phyloP scores from a whole-genome alignment of 2,888 invertebrate genomes.

The Cordilura impudica region DNA sequence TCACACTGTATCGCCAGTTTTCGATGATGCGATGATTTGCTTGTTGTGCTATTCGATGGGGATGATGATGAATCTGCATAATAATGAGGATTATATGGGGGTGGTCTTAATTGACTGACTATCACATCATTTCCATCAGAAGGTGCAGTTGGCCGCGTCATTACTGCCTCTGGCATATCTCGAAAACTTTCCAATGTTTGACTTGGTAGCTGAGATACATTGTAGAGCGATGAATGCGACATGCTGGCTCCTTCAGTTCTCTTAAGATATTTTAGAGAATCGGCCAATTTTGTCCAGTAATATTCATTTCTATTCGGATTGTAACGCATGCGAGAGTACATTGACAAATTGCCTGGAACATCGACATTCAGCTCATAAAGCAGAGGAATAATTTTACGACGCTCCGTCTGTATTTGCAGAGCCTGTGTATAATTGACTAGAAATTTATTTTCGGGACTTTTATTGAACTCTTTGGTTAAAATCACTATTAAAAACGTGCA shows the following conservation, averaged over 20 bases:
- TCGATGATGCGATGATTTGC: too few species aligned
- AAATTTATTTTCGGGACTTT: constrained; percentile 86
- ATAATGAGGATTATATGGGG: background rate
- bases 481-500: constrained; percentile 89
- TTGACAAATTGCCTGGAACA: constrained; percentile 83
- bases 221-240: too few species aligned
- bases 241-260: background rate
- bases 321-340: constrained; percentile 83
- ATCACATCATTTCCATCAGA: background rate
- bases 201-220: too few species aligned
- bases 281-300: constrained; percentile 12
- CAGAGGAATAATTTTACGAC: constrained; percentile 85
- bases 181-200: background rate
- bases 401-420: constrained; percentile 83
- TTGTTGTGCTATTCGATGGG: too few species aligned
- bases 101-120: background rate
- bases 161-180: background rate
- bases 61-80: background rate
- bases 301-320: constrained; percentile 57
- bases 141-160: background rate
- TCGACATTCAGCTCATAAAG: constrained; percentile 81
- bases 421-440: constrained; percentile 90
- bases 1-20: too few species aligned
- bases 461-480: constrained; percentile 86
- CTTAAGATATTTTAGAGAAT: background rate